Conservation (phyloP, 2,888 invertebrate genomes). For the Itoplectis maculator region DNA sequence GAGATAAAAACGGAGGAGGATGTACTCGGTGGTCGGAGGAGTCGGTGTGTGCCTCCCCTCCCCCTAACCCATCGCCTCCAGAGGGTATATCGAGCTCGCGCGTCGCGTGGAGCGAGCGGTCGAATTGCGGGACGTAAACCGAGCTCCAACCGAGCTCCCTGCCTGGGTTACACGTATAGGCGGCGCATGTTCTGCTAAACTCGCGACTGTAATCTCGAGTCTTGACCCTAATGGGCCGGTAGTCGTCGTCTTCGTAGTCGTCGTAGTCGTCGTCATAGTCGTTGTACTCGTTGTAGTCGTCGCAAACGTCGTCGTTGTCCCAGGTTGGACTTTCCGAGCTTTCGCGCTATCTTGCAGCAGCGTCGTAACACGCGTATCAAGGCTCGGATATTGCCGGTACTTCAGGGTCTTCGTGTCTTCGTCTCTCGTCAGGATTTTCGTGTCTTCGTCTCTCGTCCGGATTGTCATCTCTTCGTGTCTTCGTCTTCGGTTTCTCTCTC, state of each 20-base stretch:
- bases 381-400: not conserved
- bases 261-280: constrained; percentile 18
- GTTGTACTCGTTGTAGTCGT: not conserved
- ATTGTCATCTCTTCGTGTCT: not conserved
- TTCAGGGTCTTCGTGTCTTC: not conserved
- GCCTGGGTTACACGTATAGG: not conserved
- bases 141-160: too few species aligned
- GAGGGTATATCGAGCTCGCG: not conserved
- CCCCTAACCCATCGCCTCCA: too few species aligned
- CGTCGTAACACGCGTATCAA: constrained; percentile 42
- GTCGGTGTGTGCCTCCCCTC: too few species aligned
- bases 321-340: constrained; percentile 34
- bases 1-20: not conserved
- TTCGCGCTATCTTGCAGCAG: constrained; percentile 31
- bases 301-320: not conserved
- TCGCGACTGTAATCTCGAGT: constrained; percentile 63
- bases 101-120: not conserved
- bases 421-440: not conserved
- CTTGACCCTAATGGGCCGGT: constrained; percentile 59
- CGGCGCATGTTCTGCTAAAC: constrained; percentile 28
- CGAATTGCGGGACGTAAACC: constrained; percentile 41
- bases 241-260: constrained; percentile 14
- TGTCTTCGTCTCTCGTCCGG: not conserved
- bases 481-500: too few species aligned
- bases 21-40: too few species aligned